Conservation (phyloP, 1,140 invertebrate species). For the Globodera rostochiensis region DNA sequence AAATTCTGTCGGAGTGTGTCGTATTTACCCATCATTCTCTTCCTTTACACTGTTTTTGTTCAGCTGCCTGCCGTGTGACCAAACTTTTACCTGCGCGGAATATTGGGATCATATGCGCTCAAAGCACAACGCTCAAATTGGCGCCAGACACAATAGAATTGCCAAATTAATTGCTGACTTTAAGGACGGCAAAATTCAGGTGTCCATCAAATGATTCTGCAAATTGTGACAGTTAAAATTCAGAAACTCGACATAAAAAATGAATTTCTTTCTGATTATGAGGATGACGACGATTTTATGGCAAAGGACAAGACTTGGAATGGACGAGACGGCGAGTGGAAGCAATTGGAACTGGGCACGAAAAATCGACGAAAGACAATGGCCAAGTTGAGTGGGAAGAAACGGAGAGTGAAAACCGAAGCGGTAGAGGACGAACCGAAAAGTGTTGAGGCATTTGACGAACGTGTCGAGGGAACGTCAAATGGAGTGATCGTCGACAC, state of each 20-base stretch:
- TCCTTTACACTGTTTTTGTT: too few species aligned
- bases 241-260: background rate
- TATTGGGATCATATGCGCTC: background rate
- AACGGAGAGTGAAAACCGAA: too few species aligned
- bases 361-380: background rate
- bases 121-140: background rate
- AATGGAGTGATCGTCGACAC: too few species aligned
- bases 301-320: background rate
- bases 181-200: background rate
- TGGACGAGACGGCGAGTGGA: background rate
- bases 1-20: too few species aligned
- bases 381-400: too few species aligned
- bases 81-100: background rate
- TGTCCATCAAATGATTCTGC: background rate
- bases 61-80: background rate
- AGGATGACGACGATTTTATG: background rate
- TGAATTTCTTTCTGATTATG: background rate
- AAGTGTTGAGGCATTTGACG: background rate
- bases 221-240: background rate
- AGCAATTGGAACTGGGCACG: background rate
- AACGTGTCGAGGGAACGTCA: too few species aligned
- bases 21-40: too few species aligned
- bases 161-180: background rate
- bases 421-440: background rate
- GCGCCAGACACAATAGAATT: background rate